Evolutionary conservation across 2,113 vertebrate species (phyloP).

Genomic region (Sphaerodactylus townsendi): DNA sequence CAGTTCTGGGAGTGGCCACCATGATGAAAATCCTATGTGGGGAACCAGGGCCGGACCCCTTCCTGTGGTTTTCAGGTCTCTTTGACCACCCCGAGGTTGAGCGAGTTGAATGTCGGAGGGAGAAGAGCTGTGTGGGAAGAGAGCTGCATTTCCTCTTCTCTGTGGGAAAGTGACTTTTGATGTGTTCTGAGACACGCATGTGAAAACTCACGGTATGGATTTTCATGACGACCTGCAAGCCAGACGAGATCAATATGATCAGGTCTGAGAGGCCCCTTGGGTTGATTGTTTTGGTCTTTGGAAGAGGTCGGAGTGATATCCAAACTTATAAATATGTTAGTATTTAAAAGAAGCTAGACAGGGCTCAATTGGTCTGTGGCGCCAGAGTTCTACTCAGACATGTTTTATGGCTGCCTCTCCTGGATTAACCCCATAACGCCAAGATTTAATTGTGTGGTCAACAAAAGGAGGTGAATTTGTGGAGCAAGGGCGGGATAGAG

Average conservation of each 20-base stretch:
- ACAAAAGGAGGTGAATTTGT: background rate
- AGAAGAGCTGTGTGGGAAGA: too few species aligned
- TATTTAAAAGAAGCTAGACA: conserved; percentile 42
- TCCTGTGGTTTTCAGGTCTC: too few species aligned
- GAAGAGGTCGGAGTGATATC: conserved; percentile 60
- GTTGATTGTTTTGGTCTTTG: conserved; percentile 58
- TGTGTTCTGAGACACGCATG: background rate
- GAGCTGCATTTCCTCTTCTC: too few species aligned
- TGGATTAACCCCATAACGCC: background rate
- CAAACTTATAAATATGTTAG: conserved; percentile 59
- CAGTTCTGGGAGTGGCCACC: too few species aligned
- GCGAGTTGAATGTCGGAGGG: too few species aligned
- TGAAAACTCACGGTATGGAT: background rate
- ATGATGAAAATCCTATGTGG: too few species aligned
- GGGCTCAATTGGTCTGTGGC: conserved; percentile 26
- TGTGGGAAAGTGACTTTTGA: too few species aligned
- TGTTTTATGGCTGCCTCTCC: background rate
- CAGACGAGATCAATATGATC: conserved; percentile 47
- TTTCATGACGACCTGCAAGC: conserved; percentile 1
- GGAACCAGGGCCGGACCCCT: too few species aligned
- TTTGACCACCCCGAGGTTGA: too few species aligned
- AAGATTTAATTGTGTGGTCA: background rate
- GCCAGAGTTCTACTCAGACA: accelerated
- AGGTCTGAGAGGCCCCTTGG: conserved; percentile 22
- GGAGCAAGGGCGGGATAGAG: too few species aligned